Conservation (phyloP, 2,797 vertebrate species). For the Poeciliopsis gracilis region DNA sequence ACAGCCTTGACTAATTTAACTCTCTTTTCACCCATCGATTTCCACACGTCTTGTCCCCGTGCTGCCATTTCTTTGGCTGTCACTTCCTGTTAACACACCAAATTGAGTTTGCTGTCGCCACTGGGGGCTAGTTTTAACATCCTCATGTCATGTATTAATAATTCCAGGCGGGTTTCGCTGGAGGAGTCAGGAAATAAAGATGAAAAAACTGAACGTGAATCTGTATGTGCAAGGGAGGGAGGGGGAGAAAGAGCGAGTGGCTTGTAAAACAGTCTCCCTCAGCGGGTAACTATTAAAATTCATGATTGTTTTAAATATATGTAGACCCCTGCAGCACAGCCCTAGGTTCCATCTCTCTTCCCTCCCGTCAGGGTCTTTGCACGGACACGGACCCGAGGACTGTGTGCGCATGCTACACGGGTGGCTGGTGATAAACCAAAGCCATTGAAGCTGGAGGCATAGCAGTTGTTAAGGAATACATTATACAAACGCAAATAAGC, state of each 20-base stretch:
- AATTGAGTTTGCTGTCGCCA: conserved; percentile 55
- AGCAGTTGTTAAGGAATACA: conserved; percentile 66
- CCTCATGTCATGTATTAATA: conserved; percentile 73
- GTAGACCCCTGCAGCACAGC: conserved; percentile 69
- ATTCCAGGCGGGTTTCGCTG: conserved; percentile 64
- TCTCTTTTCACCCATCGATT: conserved; percentile 32
- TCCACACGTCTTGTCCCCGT: conserved; percentile 12
- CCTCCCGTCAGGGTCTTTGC: conserved; percentile 59
- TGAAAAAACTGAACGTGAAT: conserved; percentile 22
- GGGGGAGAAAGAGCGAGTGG: conserved; percentile 23
- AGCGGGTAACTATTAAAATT: conserved; percentile 74
- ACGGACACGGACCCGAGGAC: conserved; percentile 47
- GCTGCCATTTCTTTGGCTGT: conserved; percentile 44
- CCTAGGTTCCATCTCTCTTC: conserved; percentile 54
- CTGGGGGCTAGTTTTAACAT: conserved; percentile 67
- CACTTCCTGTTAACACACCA: conserved; percentile 57
- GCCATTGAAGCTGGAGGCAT: conserved; percentile 42
- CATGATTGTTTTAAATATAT: conserved; percentile 80
- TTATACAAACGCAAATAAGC: conserved; percentile 49
- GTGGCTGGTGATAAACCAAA: conserved; percentile 30
- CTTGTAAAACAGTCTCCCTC: conserved; percentile 56
- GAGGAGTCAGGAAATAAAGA: conserved; percentile 46
- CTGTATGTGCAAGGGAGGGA: conserved; percentile 1
- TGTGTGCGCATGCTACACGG: conserved; percentile 16
- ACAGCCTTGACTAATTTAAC: conserved; percentile 46